Base-by-base conservation (phyloP, 2,888 invertebrate genomes). In the Gibbula magus region DNA sequence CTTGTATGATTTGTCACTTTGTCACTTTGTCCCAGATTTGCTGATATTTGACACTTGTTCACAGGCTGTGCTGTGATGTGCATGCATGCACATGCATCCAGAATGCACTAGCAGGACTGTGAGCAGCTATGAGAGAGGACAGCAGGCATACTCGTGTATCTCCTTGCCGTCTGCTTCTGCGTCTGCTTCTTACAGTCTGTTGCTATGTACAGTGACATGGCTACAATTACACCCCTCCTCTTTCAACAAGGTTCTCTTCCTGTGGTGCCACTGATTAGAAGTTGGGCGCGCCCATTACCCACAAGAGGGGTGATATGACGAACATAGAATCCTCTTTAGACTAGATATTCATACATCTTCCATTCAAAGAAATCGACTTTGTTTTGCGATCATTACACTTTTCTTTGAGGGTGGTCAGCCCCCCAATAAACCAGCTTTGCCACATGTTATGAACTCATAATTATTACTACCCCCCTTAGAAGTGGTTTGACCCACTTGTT, bases 171-270 rank as follows among this genome's bases (percentile, higher is more conserved):
- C 61, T 61, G 61, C 61, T 61, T 29, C 56, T 56, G 56, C 25
- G 25, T 56, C 56, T 56, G 45, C 45, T 45, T 45, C 45, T 10
- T 45, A 45, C 45, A 45, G 45, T 45, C 45, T 45, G 45, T 45
- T 56, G 56, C 45, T 56, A 56, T 56, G 25, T 56, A 70, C 45
- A 70, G 70, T 70, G 70, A 70, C 70, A 70, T 70, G 25, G 70
- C 20, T 70, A 70, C 39, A 70, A 39, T 70, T 70, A 70, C 70
- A 20, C 70, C 35, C 70, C 35, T 35, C 35, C 10, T 39, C 70
- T 70, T 70, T 35, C 70, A 70, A 70, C 70, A 35, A 32, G 35
- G n/a, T 20, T 70, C 70, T 39, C 35, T 70, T 70, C 70, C 70
- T 70, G 70, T 35, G 35, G 70, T 39, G 39, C 70, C 39, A 70